Evolutionary conservation across 2,888 invertebrate genomes (phyloP), one percentile per base, ranked within the genome.

Genomic region (Ectemnius lituratus): DNA sequence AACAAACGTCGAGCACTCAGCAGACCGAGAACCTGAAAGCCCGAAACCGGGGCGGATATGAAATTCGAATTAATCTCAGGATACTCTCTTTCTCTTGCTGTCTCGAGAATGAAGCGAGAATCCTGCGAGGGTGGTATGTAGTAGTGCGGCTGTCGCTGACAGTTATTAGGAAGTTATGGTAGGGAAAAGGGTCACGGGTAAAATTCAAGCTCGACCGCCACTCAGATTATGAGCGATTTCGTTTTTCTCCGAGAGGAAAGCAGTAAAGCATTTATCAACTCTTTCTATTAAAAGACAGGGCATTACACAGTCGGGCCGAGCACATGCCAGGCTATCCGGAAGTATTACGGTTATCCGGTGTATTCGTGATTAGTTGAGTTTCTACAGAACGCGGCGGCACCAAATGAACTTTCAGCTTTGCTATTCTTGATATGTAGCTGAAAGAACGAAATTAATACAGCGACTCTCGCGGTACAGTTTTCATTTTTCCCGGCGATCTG

Each of bases 81-180:
- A 63, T 23, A 23, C 23, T 23, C 73, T 68, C 65, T 47, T 59
- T 37, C 37, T 37, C 37, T 6, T 1, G 11, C 37, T 37, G 8
- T 37, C 37, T 6, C 37, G 62, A 59, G 66, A 72, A 63, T 67
- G 58, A 73, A 74, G 58, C 45, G 70, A 65, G 58, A 64, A 57
- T 59, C 65, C 62, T 62, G 59, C n/a, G 52, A 14, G 16, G 52
- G 5, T 37, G 16, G 16, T 52, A 71, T 70, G 73, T 67, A 72
- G 52, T 61, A 60, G 70, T 72, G 60, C 70, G 76, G 64, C 77
- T 84, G 84, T 66, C 75, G 62, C 72, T 84, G 86, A 82, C 86
- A 85, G 82, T 85, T 85, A 85, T 85, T 85, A 82, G 80, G 70
- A 77, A 81, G 79, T 82, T 81, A 80, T 78, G 75, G 70, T 16